Conservation (phyloP, 2,888 invertebrate genomes). For the Temnothorax unifasciatus region DNA sequence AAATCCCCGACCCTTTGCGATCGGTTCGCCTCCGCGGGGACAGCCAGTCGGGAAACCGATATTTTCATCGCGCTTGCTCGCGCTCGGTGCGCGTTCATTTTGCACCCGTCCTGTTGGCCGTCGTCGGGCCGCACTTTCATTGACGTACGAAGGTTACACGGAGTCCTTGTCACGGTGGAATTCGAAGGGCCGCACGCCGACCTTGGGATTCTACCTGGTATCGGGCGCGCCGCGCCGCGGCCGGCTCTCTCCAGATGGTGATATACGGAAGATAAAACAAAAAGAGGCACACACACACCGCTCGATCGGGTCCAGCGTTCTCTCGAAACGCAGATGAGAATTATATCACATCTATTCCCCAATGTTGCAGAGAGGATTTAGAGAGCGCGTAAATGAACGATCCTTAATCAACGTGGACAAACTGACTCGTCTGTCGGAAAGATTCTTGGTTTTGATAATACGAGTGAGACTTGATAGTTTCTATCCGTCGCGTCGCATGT, state of each 20-base stretch:
- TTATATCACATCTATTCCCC: slow-evolving; percentile 19
- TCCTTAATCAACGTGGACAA: neutral
- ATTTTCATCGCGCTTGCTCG: slow-evolving; percentile 17
- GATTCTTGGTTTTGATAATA: neutral
- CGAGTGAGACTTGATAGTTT: neutral
- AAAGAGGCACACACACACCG: slow-evolving; percentile 62
- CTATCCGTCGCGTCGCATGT: neutral
- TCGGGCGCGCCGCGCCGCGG: slow-evolving; percentile 58
- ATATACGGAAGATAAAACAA: slow-evolving; percentile 74
- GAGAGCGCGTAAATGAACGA: neutral
- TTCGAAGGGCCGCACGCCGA: slow-evolving; percentile 74
- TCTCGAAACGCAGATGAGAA: neutral
- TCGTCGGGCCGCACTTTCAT: slow-evolving; percentile 56
- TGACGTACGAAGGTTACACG: slow-evolving; percentile 70
- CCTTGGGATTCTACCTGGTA: slow-evolving; percentile 77
- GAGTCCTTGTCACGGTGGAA: slow-evolving; percentile 75
- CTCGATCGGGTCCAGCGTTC: slow-evolving; percentile 59
- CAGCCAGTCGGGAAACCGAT: neutral
- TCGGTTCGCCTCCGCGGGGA: neutral
- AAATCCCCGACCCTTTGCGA: neutral
- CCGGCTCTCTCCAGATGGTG: slow-evolving; percentile 74
- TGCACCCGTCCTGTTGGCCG: neutral
- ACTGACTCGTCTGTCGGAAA: no score
- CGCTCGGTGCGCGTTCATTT: slow-evolving; percentile 17
- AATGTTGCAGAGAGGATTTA: neutral